Evolutionary conservation across 1,140 invertebrate species (phyloP).

Genomic region (Drosophila sulfurigaster): DNA sequence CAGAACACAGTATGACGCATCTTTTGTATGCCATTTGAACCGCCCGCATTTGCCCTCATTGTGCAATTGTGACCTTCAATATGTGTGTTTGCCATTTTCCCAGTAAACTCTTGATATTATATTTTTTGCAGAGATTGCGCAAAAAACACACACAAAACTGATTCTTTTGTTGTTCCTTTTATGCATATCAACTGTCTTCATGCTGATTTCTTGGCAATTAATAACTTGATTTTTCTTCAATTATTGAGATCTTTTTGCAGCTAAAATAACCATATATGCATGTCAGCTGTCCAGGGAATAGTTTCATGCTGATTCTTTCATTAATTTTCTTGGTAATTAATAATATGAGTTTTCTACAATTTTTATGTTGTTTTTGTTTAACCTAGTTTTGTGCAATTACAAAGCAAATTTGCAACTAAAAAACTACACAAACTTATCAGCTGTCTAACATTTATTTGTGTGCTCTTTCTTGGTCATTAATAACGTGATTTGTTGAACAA

Average conservation of each 20-base stretch:
- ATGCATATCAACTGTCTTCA: neutral
- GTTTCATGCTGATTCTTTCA: neutral
- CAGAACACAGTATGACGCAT: constrained; percentile 11
- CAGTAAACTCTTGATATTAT: constrained; percentile 4
- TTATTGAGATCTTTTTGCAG: too few species aligned
- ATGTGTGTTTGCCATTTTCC: neutral
- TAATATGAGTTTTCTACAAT: too few species aligned
- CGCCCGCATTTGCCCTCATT: constrained; percentile 18
- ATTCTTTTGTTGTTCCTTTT: neutral
- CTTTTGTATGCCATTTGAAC: constrained; percentile 1
- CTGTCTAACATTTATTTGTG: too few species aligned
- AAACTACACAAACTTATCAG: too few species aligned
- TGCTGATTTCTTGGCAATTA: constrained; percentile 1
- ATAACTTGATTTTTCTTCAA: neutral
- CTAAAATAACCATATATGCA: too few species aligned
- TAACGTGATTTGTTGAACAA: too few species aligned
- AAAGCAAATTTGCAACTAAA: too few species aligned
- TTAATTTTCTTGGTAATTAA: neutral
- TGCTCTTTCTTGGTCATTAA: too few species aligned
- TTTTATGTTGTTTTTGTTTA: too few species aligned
- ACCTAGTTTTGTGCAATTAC: too few species aligned
- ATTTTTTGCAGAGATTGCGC: constrained; percentile 11
- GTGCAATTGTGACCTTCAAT: constrained; percentile 11
- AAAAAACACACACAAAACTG: neutral
- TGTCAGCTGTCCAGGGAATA: too few species aligned